Conservation (phyloP, 1,140 invertebrate species). For the Nebria ingens region DNA sequence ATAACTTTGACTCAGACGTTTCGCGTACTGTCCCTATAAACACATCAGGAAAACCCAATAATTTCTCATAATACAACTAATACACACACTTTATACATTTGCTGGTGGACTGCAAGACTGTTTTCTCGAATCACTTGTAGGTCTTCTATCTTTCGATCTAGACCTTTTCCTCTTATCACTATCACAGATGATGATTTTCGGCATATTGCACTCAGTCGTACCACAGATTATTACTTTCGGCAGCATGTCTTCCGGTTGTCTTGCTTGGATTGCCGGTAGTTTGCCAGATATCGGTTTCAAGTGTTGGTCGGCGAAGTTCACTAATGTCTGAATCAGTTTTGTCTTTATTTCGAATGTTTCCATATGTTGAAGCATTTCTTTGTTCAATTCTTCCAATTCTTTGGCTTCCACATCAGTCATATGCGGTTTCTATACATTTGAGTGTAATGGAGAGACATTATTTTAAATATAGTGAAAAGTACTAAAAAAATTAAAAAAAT, state of each 20-base stretch:
- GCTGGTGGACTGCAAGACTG: not conserved
- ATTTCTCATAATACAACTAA: too few species aligned
- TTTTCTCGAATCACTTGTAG: not conserved
- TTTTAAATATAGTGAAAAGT: slow-evolving; percentile 4
- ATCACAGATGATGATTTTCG: slow-evolving; percentile 30
- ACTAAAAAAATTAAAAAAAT: not conserved
- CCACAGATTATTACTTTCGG: slow-evolving; percentile 33
- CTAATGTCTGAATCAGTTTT: slow-evolving; percentile 26
- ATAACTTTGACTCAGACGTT: slow-evolving; percentile 45
- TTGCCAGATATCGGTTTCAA: slow-evolving; percentile 4
- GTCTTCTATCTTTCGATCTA: not conserved
- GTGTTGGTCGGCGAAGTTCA: slow-evolving; percentile 13
- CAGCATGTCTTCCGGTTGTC: slow-evolving; percentile 22
- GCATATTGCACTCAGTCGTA: slow-evolving; percentile 27
- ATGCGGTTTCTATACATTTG: slow-evolving; percentile 12
- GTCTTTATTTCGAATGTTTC: slow-evolving; percentile 30
- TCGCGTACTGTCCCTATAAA: slow-evolving; percentile 29
- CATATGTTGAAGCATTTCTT: slow-evolving; percentile 28
- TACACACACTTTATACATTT: too few species aligned
- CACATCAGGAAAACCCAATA: too few species aligned
- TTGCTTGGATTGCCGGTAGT: not conserved
- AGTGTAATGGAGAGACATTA: slow-evolving; percentile 2
- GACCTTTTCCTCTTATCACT: slow-evolving; percentile 16
- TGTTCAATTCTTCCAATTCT: slow-evolving; percentile 30
- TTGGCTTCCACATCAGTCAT: slow-evolving; percentile 20